phyloP scores from a whole-genome alignment of 2,888 invertebrate genomes.

The Tenthredo amoena region DNA sequence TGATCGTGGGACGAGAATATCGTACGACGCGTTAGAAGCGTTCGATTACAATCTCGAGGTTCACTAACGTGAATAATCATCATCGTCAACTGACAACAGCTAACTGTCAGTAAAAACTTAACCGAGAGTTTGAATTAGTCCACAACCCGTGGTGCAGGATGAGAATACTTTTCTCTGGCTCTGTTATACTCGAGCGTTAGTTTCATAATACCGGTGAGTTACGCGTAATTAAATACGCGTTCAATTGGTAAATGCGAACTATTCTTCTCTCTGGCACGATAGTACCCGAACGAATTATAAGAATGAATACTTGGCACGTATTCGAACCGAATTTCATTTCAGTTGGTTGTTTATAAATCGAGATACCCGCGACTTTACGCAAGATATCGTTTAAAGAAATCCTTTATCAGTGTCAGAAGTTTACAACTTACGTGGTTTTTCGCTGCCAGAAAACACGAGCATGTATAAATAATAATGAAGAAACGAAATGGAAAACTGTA shows the following conservation, averaged over 20 bases:
- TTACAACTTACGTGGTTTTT: slow-evolving; percentile 34
- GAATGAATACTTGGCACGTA: slow-evolving; percentile 31
- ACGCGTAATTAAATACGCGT: slow-evolving; percentile 45
- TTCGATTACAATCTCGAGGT: slow-evolving; percentile 14
- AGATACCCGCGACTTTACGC: background rate
- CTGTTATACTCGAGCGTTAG: background rate
- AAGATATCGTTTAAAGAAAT: slow-evolving; percentile 4
- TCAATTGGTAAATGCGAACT: slow-evolving; percentile 39
- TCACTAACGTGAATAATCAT: background rate
- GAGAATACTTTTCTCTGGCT: background rate
- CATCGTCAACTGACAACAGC: slow-evolving; percentile 43
- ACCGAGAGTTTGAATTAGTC: slow-evolving; percentile 4
- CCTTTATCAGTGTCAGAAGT: background rate
- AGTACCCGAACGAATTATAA: background rate
- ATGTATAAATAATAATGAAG: background rate
- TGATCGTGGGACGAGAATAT: background rate
- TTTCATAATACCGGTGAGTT: background rate
- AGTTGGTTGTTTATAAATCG: slow-evolving; percentile 4
- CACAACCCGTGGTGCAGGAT: background rate
- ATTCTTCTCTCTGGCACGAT: background rate
- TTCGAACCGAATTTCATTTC: slow-evolving; percentile 25
- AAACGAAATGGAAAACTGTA: slow-evolving; percentile 4
- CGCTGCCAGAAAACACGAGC: slow-evolving; percentile 11
- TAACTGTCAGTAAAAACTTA: slow-evolving; percentile 14
- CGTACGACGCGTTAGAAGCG: background rate